These are phyloP conservation scores for Oreotrochilus melanogaster DNA, from an alignment of 2,113 vertebrate genomes.

Conservation along the genomic window DNA sequence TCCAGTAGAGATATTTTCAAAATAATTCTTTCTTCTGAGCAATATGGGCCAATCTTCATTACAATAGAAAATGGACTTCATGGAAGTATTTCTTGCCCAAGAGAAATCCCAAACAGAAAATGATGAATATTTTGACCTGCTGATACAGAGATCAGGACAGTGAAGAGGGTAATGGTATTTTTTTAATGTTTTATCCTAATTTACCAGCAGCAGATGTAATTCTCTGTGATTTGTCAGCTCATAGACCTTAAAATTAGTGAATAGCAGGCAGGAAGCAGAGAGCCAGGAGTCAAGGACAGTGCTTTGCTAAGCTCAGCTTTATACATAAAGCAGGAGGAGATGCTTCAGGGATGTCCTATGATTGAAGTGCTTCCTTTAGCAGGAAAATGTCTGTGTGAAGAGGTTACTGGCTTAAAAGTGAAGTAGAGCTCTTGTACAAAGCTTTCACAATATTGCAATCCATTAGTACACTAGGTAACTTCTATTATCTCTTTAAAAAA, in stretches of 20 bases:
- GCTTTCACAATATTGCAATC: not conserved
- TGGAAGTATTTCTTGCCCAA: not conserved
- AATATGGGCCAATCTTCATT: not conserved
- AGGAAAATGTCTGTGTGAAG: not conserved
- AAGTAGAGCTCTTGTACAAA: not conserved
- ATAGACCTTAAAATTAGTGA: not conserved
- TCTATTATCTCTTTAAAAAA: not conserved
- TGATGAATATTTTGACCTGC: not conserved
- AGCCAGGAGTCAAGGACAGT: not conserved
- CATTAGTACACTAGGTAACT: not conserved
- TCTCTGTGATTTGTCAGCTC: not conserved
- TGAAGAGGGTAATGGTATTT: not conserved
- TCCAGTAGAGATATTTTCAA: not conserved
- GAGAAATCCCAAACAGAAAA: not conserved
- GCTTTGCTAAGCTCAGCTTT: not conserved
- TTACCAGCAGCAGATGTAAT: not conserved
- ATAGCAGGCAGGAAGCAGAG: not conserved
- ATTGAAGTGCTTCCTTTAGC: not conserved
- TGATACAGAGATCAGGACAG: not conserved
- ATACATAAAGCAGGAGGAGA: not conserved
- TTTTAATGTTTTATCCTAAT: not conserved
- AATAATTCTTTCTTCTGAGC: not conserved
- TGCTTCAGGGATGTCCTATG: not conserved
- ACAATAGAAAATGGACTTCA: not conserved
- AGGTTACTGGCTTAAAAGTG: not conserved